These are phyloP conservation scores for rabbit (Oryctolagus cuniculus) DNA, from an alignment of 2,113 vertebrate genomes.

Conservation along the genomic window mOryCun1.1 NC_091445.1:81003001-81003500, in stretches of 20 bases:
- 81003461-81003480: neutral
- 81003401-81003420: neutral
- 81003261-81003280: neutral
- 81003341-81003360: no score
- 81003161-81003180: neutral
- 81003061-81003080: no score
- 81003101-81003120: neutral
- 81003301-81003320: neutral
- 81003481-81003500: neutral
- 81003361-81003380: neutral
- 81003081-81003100: neutral
- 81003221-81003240: neutral
- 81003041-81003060: no score
- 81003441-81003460: neutral
- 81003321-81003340: neutral
- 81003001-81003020: no score
- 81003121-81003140: slow-evolving; percentile 19
- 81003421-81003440: neutral
- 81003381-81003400: neutral
- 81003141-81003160: neutral
- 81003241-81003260: neutral
- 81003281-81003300: neutral
- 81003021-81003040: no score
- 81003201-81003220: neutral
- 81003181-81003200: neutral